Percentiles rank a stretch among this genome's conserved stretches.
Conservation (phyloP, 2,113 vertebrate genomes). For the Danionella cerebrum region DNA sequence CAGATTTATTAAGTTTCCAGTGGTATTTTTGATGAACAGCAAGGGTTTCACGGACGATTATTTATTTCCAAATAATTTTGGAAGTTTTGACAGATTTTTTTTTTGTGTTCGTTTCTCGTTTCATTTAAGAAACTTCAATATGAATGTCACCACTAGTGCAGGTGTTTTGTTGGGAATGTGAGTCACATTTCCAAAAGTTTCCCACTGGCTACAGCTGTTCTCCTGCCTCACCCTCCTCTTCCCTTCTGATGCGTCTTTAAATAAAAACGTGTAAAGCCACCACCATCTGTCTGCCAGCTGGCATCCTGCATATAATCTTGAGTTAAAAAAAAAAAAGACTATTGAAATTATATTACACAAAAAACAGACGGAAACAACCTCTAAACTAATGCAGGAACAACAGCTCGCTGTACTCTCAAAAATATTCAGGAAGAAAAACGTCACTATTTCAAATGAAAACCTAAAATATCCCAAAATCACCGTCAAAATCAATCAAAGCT, state of each 20-base stretch:
- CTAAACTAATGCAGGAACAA: constrained; percentile 58
- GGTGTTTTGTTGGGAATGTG: too few species aligned
- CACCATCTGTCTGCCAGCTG: constrained; percentile 75
- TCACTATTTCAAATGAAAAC: neutral
- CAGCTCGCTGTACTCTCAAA: constrained; percentile 65
- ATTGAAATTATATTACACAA: constrained; percentile 73
- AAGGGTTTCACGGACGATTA: too few species aligned
- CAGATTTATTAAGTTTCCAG: too few species aligned
- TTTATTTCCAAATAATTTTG: too few species aligned
- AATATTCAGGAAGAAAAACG: constrained; percentile 51
- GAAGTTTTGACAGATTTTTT: too few species aligned
- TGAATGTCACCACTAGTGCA: too few species aligned
- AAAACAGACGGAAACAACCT: constrained; percentile 71
- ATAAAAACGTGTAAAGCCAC: constrained; percentile 63
- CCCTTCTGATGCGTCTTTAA: constrained; percentile 65
- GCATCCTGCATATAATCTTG: constrained; percentile 70
- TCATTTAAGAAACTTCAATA: too few species aligned
- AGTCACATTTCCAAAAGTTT: too few species aligned
- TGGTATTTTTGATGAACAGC: too few species aligned
- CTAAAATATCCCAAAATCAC: neutral
- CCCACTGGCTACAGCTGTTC: constrained; percentile 62
- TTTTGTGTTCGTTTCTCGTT: too few species aligned
- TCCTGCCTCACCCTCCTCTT: constrained; percentile 49
- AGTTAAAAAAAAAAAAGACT: constrained; percentile 54
- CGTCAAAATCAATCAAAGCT: too few species aligned